Percentiles rank a stretch among this genome's conserved stretches.
Conservation (phyloP, 2,888 invertebrate species). For the Aleiodes testaceus region DNA sequence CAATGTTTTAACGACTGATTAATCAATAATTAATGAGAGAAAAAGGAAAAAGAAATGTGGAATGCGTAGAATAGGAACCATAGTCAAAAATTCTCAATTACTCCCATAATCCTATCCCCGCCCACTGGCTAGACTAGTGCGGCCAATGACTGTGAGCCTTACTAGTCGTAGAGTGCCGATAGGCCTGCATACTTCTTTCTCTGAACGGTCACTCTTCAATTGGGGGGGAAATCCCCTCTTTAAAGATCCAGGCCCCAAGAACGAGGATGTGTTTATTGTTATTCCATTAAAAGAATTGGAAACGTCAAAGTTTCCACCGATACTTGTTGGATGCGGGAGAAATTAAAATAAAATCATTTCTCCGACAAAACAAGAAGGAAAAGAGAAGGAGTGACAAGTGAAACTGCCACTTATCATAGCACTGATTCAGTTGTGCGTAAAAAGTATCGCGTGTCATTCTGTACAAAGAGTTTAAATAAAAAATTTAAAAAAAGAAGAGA, state of each 20-base stretch:
- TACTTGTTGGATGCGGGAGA: too few species aligned
- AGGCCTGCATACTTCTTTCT: constrained; percentile 48
- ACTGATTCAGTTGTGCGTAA: constrained; percentile 28
- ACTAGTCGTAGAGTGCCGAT: constrained; percentile 58
- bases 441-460: constrained; percentile 20
- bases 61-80: constrained; percentile 55
- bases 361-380: neutral
- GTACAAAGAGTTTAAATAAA: neutral
- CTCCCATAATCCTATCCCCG: constrained; percentile 65
- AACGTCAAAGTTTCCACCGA: too few species aligned
- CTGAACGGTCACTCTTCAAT: neutral
- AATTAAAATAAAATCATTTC: neutral
- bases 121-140: constrained; percentile 63
- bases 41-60: constrained; percentile 30
- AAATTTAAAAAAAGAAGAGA: constrained; percentile 2
- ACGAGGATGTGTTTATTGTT: too few species aligned
- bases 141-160: constrained; percentile 63
- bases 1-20: too few species aligned
- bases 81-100: constrained; percentile 61
- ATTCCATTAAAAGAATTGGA: neutral
- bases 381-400: constrained; percentile 4
- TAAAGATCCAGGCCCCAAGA: neutral
- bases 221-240: neutral
- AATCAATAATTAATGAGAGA: constrained; percentile 4
- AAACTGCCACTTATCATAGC: constrained; percentile 29